These are phyloP conservation scores for Ranitomeya imitator DNA, from an alignment of 2,113 vertebrate genomes.

Conservation along the genomic window DNA sequence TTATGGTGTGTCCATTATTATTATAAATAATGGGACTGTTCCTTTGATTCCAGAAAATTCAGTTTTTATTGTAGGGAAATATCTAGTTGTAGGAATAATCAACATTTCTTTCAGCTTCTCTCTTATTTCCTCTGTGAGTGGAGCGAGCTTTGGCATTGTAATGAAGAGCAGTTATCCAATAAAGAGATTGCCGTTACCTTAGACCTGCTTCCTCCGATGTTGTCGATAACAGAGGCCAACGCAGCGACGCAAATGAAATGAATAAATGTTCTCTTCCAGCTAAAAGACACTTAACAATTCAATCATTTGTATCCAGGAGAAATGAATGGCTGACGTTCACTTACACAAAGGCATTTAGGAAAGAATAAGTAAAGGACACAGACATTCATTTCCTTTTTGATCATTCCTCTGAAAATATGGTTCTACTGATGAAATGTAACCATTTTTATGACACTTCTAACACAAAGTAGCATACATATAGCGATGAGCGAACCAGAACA, in stretches of 20 bases:
- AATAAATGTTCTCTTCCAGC: background rate
- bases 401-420: background rate
- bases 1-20: background rate
- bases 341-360: background rate
- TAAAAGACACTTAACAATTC: background rate
- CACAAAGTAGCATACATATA: background rate
- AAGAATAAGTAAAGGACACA: background rate
- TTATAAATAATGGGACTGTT: background rate
- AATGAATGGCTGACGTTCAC: background rate
- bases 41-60: background rate
- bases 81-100: background rate
- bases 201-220: background rate
- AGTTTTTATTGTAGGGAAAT: background rate
- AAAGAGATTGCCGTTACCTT: constrained; percentile 3
- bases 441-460: background rate
- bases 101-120: background rate
- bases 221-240: background rate
- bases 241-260: constrained; percentile 16
- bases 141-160: background rate
- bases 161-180: constrained; percentile 3
- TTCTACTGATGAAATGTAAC: background rate
- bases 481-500: no score
- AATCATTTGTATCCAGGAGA: background rate
- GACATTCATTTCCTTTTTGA: background rate
- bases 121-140: background rate